phyloP scores from a whole-genome alignment of 1,140 invertebrate species.

The Drosophila rhopaloa region DNA sequence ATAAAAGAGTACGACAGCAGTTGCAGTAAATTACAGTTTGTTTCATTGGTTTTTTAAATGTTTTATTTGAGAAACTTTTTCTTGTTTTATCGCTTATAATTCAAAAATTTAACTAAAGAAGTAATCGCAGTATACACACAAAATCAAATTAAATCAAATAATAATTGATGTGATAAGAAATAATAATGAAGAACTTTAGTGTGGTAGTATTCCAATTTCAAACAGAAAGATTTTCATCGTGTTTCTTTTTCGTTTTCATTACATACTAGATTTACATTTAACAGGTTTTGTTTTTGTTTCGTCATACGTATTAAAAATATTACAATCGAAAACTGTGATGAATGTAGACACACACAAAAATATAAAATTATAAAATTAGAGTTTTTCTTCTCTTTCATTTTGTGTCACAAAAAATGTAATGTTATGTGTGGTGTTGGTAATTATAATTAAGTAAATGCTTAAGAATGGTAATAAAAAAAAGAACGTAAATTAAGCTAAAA shows the following conservation, averaged over 20 bases:
- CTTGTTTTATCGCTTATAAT: constrained; percentile 51
- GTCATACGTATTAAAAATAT: constrained; percentile 53
- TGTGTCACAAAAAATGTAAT: constrained; percentile 25
- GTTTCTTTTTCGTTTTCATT: constrained; percentile 6
- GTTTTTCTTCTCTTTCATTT: constrained; percentile 17
- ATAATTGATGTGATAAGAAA: constrained; percentile 29
- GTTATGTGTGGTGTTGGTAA: constrained; percentile 43
- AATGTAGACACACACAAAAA: constrained; percentile 76
- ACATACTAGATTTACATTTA: constrained; percentile 44
- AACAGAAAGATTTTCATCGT: constrained; percentile 16
- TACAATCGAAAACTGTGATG: constrained; percentile 62
- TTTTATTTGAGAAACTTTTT: constrained; percentile 53
- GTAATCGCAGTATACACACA: constrained; percentile 47
- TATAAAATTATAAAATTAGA: constrained; percentile 62
- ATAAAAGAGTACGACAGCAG: constrained; percentile 40
- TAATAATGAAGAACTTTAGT: constrained; percentile 43
- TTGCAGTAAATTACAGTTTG: constrained; percentile 59
- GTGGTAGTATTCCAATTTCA: constrained; percentile 27
- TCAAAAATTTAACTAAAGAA: constrained; percentile 71
- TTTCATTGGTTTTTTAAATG: constrained; percentile 53
- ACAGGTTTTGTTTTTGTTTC: constrained; percentile 17
- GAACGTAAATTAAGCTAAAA: constrained; percentile 34
- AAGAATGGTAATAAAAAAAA: constrained; percentile 58
- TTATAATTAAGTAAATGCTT: constrained; percentile 79
- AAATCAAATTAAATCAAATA: constrained; percentile 38